Base-by-base conservation (phyloP, 2,113 vertebrate species). In the Kryptolebias marmoratus region DNA sequence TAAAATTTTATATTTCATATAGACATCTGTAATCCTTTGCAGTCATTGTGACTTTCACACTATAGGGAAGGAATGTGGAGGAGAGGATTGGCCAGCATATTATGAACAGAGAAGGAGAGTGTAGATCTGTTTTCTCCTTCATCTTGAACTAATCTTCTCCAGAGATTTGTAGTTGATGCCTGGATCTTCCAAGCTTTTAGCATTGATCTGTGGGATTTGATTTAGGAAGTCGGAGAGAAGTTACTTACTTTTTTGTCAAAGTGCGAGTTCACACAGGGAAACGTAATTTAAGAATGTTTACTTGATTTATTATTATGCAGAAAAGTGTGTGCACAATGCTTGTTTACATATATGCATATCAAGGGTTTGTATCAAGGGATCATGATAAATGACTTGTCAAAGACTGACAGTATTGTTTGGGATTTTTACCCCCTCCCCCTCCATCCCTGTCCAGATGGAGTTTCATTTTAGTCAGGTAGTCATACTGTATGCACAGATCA, bases 91-190 rank as follows among this genome's bases (percentile, higher is more conserved):
- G 80, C 77, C 80, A 55, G 79, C 30, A 45, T 63, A 15, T 75
- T 74, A 68, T 27, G 71, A 76, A 76, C 77, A 68, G 70, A 83
- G 71, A 73, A 63, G 58, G 59, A 48, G 74, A 80, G 60, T 42
- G 78, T 63, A 78, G 87, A 71, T 67, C 73, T 59, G 66, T 71
- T 80, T 79, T 68, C 71, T 45, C 73, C 87, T 88, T 89, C 83
- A 84, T 90, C 89, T 86, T 57, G 63, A 77, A 54, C 84, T 93
- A 85, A 90, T 92, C 89, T 88, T 61, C 87, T 92, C 87, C 36
- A 30, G 84, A 88, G 90, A 90, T 76, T 78, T 18, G 70, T 79
- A 42, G 85, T 81, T 87, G 88, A 92, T 85, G 90, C 82, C 59
- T 44, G 68, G 81, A 86, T 91, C 90, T 82, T 86, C 65, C 5